Evolutionary conservation across 2,113 vertebrate genomes (phyloP).

Genomic region (Platycercus adscitus): DNA sequence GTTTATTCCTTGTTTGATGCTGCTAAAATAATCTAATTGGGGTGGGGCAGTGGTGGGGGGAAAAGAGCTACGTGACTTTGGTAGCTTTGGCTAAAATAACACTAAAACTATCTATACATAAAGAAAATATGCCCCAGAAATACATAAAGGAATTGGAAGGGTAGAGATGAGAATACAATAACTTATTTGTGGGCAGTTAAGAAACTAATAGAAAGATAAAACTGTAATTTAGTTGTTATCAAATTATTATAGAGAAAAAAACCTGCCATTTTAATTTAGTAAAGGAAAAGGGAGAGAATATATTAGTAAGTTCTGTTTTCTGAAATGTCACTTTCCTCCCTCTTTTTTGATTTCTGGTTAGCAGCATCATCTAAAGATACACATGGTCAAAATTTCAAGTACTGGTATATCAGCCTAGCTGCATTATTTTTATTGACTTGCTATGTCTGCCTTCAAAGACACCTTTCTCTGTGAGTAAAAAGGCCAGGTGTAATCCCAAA

Average conservation of each 20-base stretch:
- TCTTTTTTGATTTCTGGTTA: background rate
- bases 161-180: background rate
- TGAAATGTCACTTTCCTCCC: background rate
- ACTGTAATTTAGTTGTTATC: background rate
- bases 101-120: background rate
- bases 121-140: background rate
- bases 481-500: background rate
- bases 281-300: background rate
- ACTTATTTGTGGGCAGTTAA: background rate
- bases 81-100: background rate
- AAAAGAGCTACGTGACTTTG: background rate
- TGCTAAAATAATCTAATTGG: background rate
- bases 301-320: background rate
- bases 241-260: background rate
- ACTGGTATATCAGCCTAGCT: background rate
- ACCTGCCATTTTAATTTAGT: background rate
- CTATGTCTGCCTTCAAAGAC: background rate
- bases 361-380: background rate
- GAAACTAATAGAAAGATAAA: background rate
- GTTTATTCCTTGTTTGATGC: background rate
- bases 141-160: background rate
- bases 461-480: background rate
- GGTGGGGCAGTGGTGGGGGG: rapidly evolving
- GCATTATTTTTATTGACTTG: background rate
- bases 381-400: background rate